These are phyloP conservation scores for Sceliomorpha sp. DNA, from an alignment of 2,888 invertebrate genomes.

Conservation along the genomic window DNA sequence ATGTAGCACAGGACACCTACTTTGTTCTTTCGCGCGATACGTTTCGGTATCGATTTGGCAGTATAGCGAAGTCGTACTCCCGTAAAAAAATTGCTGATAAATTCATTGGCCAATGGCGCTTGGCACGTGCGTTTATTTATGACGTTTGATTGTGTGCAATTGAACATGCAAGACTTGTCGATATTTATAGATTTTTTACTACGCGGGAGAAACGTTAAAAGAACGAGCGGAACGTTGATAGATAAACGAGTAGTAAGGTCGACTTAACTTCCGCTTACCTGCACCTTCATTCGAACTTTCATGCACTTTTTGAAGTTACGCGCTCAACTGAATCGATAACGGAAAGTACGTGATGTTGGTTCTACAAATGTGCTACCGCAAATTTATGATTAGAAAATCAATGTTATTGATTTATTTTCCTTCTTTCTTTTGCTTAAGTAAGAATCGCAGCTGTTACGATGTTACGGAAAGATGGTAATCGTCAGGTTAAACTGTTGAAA, in stretches of 20 bases:
- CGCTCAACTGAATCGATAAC: not conserved
- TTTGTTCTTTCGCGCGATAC: slow-evolving; percentile 6
- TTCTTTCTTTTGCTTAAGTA: too few relatives aligned
- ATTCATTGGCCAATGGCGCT: not conserved
- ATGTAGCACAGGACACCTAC: slow-evolving; percentile 8
- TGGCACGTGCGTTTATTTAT: slow-evolving; percentile 2
- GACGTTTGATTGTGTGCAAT: slow-evolving; percentile 1
- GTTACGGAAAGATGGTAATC: too few relatives aligned
- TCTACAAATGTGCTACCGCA: too few relatives aligned
- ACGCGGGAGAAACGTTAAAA: not conserved
- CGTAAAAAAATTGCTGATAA: slow-evolving; percentile 7
- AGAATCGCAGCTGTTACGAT: too few relatives aligned
- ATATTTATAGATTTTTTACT: not conserved
- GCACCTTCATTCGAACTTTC: not conserved
- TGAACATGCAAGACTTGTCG: not conserved
- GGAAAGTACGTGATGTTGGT: not conserved
- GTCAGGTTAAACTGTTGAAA: too few relatives aligned
- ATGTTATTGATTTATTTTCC: too few relatives aligned
- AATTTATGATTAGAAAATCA: too few relatives aligned
- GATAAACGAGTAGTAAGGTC: not conserved
- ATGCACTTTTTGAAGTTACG: not conserved
- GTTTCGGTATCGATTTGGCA: slow-evolving; percentile 9
- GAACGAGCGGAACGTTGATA: not conserved
- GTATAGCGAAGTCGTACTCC: not conserved
- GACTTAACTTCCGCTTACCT: too few relatives aligned